phyloP scores from a whole-genome alignment of 2,888 invertebrate genomes.

The Conomelus anceps region DNA sequence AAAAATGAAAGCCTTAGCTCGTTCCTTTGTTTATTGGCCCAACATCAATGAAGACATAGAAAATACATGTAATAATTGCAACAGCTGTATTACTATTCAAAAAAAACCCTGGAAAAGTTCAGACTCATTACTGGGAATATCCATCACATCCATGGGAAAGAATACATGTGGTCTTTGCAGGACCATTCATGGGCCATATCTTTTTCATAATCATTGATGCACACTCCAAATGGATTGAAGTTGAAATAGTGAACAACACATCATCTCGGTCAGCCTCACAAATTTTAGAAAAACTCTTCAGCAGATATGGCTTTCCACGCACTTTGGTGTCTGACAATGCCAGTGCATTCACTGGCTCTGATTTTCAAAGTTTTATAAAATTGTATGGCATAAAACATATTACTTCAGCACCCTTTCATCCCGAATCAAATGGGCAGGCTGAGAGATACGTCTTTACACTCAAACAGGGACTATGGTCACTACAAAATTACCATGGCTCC shows the following conservation, averaged over 20 bases:
- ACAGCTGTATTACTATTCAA: background rate
- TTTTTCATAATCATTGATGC: background rate
- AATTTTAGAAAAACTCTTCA: conserved; percentile 15
- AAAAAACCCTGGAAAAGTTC: background rate
- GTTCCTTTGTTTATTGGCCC: conserved; percentile 10
- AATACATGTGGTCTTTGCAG: background rate
- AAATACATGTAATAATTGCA: background rate
- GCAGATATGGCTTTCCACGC: conserved; percentile 8
- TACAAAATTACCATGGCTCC: background rate
- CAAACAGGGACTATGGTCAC: background rate
- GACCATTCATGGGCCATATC: background rate
- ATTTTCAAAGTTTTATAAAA: background rate
- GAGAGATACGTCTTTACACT: background rate
- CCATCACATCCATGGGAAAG: background rate
- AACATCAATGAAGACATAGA: background rate
- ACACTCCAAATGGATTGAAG: background rate
- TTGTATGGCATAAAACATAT: background rate
- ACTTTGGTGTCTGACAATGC: conserved; percentile 18
- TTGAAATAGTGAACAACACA: background rate
- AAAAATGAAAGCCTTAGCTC: conserved; percentile 15
- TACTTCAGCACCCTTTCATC: conserved; percentile 21
- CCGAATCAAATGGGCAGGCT: conserved; percentile 14
- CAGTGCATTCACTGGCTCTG: conserved; percentile 1
- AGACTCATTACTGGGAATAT: background rate
- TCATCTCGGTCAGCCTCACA: background rate